Percentiles rank a stretch among this genome's conserved stretches.
Evolutionary conservation across 2,113 vertebrate genomes (phyloP).

Genomic region (Hippocampus mohnikei): DNA sequence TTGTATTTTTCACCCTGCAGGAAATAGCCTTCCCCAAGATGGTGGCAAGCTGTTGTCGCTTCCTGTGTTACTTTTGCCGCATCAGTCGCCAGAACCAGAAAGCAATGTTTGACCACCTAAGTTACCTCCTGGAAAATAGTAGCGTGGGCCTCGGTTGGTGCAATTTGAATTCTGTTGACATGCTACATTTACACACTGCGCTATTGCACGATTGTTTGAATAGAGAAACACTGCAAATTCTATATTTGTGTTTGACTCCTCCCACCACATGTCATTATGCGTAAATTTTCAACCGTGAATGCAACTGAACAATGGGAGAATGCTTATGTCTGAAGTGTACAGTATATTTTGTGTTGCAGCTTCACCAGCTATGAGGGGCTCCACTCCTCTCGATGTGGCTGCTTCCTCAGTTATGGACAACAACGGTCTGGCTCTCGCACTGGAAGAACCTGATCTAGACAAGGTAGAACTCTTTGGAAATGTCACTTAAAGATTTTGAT

Average conservation of each 20-base stretch:
- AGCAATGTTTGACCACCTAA: constrained; percentile 98
- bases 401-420: constrained; percentile 99
- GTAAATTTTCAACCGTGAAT: neutral
- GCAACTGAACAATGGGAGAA: neutral
- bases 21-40: constrained; percentile 97
- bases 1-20: constrained; percentile 53
- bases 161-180: neutral
- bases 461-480: constrained; percentile 74
- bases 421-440: constrained; percentile 88
- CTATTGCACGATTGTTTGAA: neutral
- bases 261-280: neutral
- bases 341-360: constrained; percentile 65
- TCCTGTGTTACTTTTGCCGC: constrained; percentile 97
- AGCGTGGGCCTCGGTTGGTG: constrained; percentile 90
- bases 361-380: constrained; percentile 95
- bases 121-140: constrained; percentile 96
- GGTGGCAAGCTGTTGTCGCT: constrained; percentile 98
- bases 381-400: constrained; percentile 93
- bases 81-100: constrained; percentile 99
- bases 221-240: neutral
- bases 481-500: too few species aligned
- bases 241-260: neutral
- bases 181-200: neutral
- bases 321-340: neutral
- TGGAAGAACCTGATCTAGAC: constrained; percentile 94